Percentiles rank a stretch among this genome's conserved stretches.
These are phyloP conservation scores for Parnassius glacialis DNA, from an alignment of 2,888 invertebrate species.

Conservation along the genomic window DNA sequence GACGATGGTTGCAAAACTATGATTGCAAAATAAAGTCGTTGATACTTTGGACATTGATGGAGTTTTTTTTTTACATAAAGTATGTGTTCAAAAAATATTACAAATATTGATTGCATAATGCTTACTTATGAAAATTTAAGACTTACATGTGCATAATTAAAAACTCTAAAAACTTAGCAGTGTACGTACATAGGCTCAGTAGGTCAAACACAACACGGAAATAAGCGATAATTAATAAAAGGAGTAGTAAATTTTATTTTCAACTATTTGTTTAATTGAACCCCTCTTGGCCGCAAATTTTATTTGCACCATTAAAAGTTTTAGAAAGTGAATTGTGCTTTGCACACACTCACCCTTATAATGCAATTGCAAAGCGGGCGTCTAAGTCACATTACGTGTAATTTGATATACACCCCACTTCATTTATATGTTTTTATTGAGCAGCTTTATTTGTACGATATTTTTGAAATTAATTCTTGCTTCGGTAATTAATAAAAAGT, in stretches of 20 bases:
- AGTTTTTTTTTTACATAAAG: no score
- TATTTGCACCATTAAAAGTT: constrained; percentile 10
- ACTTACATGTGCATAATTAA: no score
- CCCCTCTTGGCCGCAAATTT: constrained; percentile 1
- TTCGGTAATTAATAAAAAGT: no score
- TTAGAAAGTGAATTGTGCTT: constrained; percentile 16
- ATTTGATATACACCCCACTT: constrained; percentile 43
- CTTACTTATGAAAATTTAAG: no score
- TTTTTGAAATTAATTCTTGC: no score
- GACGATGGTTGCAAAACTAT: no score
- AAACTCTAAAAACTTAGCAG: no score
- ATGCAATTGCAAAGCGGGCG: constrained; percentile 26
- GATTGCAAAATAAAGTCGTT: no score
- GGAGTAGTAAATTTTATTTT: neutral
- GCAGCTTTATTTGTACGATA: constrained; percentile 26
- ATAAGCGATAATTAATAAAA: neutral
- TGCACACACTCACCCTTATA: constrained; percentile 15
- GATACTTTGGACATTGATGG: no score
- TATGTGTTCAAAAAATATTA: no score
- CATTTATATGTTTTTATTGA: constrained; percentile 41
- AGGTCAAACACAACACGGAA: neutral
- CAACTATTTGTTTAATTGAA: constrained; percentile 8
- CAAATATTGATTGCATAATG: no score
- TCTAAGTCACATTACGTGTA: constrained; percentile 37
- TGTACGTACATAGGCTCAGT: no score